These are phyloP conservation scores for Eristalinus sepulchralis DNA, from an alignment of 2,888 invertebrate genomes.

Conservation along the genomic window DNA sequence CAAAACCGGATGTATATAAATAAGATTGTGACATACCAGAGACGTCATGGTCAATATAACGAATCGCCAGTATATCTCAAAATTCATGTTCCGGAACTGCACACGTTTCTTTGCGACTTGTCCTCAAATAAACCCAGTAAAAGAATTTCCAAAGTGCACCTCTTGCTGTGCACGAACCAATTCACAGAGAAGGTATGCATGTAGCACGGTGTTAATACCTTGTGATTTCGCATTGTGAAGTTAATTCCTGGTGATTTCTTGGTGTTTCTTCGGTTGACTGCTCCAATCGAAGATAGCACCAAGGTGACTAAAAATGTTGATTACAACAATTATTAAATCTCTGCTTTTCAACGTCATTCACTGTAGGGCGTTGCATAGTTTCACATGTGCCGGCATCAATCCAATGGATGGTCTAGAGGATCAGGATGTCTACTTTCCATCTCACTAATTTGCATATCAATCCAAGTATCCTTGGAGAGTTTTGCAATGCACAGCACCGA, in stretches of 20 bases:
- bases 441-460: constrained; percentile 66
- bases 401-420: constrained; percentile 1
- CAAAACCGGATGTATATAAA: constrained; percentile 51
- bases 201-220: constrained; percentile 30
- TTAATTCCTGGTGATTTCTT: constrained; percentile 51
- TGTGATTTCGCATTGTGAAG: constrained; percentile 43
- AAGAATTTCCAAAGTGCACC: constrained; percentile 3
- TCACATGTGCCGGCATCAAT: constrained; percentile 31
- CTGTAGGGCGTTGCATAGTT: background rate
- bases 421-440: constrained; percentile 14
- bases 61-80: constrained; percentile 60
- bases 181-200: constrained; percentile 26
- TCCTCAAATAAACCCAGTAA: constrained; percentile 10
- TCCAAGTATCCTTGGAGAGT: constrained; percentile 56
- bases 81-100: constrained; percentile 66
- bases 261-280: constrained; percentile 14
- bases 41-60: constrained; percentile 68
- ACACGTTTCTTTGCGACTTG: constrained; percentile 20
- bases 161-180: constrained; percentile 18
- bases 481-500: constrained; percentile 62
- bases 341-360: background rate
- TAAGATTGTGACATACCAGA: constrained; percentile 62
- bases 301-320: constrained; percentile 44
- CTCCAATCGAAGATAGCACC: constrained; percentile 3
- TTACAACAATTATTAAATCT: constrained; percentile 50